phyloP scores from a whole-genome alignment of 2,797 vertebrate genomes.

The Spheniscus humboldti region DNA sequence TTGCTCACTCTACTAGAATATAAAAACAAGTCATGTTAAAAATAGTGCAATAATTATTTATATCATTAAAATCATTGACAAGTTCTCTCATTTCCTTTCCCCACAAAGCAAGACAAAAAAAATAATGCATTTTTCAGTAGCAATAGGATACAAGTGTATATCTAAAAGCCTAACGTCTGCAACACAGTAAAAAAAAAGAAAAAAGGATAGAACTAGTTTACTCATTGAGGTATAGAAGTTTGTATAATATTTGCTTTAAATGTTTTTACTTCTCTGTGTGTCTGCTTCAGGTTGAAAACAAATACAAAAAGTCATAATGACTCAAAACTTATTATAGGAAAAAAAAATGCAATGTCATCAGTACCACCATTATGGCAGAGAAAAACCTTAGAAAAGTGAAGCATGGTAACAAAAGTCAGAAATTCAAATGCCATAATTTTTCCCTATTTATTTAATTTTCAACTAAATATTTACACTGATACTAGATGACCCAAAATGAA shows the following conservation, averaged over 20 bases:
- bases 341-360: neutral
- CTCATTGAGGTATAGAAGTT: neutral
- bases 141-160: neutral
- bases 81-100: neutral
- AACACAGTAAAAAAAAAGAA: neutral
- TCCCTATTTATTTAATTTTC: neutral
- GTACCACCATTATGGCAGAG: neutral
- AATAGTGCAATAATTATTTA: neutral
- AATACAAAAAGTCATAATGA: neutral
- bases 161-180: neutral
- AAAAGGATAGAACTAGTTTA: neutral
- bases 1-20: neutral
- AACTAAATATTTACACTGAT: neutral
- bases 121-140: neutral
- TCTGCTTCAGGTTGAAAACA: neutral
- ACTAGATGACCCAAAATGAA: neutral
- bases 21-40: neutral
- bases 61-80: neutral
- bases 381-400: neutral
- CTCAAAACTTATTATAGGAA: neutral
- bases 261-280: neutral
- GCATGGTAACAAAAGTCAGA: neutral
- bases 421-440: neutral
- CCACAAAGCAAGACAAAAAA: neutral
- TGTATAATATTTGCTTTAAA: neutral